Conservation (phyloP, 2,113 vertebrate genomes). For the Oreocharis arfaki region DNA sequence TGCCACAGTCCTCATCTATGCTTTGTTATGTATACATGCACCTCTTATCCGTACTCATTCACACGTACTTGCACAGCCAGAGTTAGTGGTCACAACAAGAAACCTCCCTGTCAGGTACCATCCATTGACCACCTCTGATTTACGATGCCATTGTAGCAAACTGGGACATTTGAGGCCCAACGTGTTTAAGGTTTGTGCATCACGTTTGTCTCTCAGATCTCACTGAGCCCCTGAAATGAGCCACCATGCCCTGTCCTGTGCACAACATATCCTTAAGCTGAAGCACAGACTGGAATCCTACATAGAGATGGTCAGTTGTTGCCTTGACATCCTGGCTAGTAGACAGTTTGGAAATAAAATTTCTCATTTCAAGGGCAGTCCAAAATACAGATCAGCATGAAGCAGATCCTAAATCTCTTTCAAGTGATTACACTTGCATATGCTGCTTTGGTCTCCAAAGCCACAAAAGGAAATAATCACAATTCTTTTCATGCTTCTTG, state of each 20-base stretch:
- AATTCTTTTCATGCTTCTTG: background rate
- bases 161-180: rapidly evolving
- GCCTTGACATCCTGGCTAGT: background rate
- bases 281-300: background rate
- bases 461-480: background rate
- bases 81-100: background rate
- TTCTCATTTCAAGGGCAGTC: background rate
- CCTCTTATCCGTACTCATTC: background rate
- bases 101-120: background rate
- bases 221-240: background rate
- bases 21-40: background rate
- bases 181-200: background rate
- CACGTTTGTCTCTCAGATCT: background rate
- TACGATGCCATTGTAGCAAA: background rate
- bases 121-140: background rate
- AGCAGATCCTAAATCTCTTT: conserved; percentile 4
- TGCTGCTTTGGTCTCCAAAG: background rate
- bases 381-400: background rate
- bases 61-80: background rate
- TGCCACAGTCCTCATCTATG: background rate
- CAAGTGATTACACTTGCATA: background rate
- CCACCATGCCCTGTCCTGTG: background rate
- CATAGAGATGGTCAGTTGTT: background rate
- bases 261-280: background rate
- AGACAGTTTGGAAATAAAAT: background rate